Evolutionary conservation across 2,888 invertebrate species (phyloP).

Genomic region (Eristalis arbustorum): DNA sequence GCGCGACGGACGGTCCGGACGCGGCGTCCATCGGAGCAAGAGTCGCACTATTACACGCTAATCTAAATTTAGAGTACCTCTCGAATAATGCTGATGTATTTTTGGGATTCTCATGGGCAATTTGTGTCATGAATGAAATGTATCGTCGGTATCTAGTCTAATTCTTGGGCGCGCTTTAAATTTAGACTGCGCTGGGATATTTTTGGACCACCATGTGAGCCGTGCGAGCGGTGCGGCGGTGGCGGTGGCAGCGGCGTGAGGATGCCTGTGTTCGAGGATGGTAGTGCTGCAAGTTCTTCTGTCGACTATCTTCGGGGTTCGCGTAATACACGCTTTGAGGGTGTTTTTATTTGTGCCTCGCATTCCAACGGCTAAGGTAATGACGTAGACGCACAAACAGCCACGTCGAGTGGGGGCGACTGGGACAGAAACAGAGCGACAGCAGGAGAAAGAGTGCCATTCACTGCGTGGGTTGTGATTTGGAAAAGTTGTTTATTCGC

Average conservation of each 20-base stretch:
- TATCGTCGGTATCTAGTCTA: slow-evolving; percentile 59
- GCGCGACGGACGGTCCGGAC: neutral
- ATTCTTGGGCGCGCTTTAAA: slow-evolving; percentile 56
- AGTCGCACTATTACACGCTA: slow-evolving; percentile 57
- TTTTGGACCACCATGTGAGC: slow-evolving; percentile 65
- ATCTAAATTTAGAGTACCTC: slow-evolving; percentile 60
- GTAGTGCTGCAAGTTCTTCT: slow-evolving; percentile 41
- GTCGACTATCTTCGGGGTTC: slow-evolving; percentile 55
- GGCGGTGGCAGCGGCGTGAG: slow-evolving; percentile 5
- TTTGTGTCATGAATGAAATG: slow-evolving; percentile 71
- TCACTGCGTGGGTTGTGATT: slow-evolving; percentile 36
- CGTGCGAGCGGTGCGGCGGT: neutral
- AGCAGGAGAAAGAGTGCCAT: neutral
- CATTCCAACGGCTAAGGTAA: slow-evolving; percentile 64
- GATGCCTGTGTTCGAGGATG: slow-evolving; percentile 22
- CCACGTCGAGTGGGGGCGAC: slow-evolving; percentile 1
- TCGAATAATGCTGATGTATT: slow-evolving; percentile 60
- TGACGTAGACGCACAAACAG: slow-evolving; percentile 52
- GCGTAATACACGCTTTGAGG: slow-evolving; percentile 49
- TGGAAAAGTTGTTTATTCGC: slow-evolving; percentile 34
- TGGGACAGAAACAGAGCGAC: neutral
- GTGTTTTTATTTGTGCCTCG: slow-evolving; percentile 52
- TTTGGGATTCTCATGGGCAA: slow-evolving; percentile 70
- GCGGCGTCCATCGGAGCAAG: neutral
- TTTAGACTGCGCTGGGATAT: slow-evolving; percentile 56